Evolutionary conservation across 1,140 invertebrate species (phyloP).

Genomic region (Drosophila athabasca): DNA sequence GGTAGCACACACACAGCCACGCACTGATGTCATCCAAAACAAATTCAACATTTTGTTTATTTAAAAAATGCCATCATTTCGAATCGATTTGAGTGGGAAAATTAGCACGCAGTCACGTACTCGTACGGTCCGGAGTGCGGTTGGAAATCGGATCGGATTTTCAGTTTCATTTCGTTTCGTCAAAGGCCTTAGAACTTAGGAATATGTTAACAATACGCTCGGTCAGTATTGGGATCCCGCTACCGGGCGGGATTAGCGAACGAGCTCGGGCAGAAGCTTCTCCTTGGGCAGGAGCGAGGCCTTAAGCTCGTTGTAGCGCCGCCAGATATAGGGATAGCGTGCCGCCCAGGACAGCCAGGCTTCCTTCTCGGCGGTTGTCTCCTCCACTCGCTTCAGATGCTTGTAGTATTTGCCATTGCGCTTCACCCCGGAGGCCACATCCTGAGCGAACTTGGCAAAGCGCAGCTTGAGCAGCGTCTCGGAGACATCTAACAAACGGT

Average conservation of each 20-base stretch:
- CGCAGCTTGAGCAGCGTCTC: conserved; percentile 73
- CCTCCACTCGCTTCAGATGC: conserved; percentile 68
- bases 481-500: conserved; percentile 68
- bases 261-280: conserved; percentile 72
- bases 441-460: conserved; percentile 68
- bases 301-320: conserved; percentile 64
- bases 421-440: conserved; percentile 59
- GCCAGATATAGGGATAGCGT: conserved; percentile 72
- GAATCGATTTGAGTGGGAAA: conserved; percentile 30
- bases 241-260: conserved; percentile 48
- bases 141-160: neutral
- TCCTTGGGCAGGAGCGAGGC: conserved; percentile 32
- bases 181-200: neutral
- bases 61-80: conserved; percentile 31
- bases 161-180: conserved; percentile 23
- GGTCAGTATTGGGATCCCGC: neutral
- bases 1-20: conserved; percentile 30
- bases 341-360: conserved; percentile 67
- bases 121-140: conserved; percentile 26
- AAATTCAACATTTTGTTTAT: conserved; percentile 48
- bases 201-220: neutral
- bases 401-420: conserved; percentile 74
- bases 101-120: conserved; percentile 56
- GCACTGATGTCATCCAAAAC: conserved; percentile 36
- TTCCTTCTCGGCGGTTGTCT: conserved; percentile 55